Base-by-base conservation (phyloP, 1,140 invertebrate species). In the Globodera rostochiensis region DNA sequence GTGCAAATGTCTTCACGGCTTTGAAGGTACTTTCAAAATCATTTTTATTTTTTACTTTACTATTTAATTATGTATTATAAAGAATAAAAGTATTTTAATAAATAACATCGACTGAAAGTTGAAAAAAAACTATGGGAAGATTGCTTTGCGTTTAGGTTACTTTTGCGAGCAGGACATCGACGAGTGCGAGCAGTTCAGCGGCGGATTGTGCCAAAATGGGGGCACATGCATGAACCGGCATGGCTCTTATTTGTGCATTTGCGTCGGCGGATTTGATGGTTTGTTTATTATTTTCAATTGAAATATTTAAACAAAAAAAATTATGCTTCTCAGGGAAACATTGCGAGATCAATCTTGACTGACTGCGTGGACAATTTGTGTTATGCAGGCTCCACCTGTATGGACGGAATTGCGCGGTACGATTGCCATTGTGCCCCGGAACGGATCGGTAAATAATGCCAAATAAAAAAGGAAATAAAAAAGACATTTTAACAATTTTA, bases 401-500 rank as follows among this genome's bases (percentile, higher is more conserved):
- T 96, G 91, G 96, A 98, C 88, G 96, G 95, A 0, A 95, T 96
- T 84, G 96, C 98, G 88, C 94, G 94, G 78, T 99, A 97, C 91
- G 94, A 94, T 89, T 99, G 97, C 90, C 93, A 94, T 83, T 99
- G 97, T 91, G 95, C 95, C 9, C 93, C 94, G 4, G 96, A 96
- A 66, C 98, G 97, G 91, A 85, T 83, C 25, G 86, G 86, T n/a
- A 74, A n/a, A 76, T 25, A 66, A 81, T 50, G 21, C 46, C 13
- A 53, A 46, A 57, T 46, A 64, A 36, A 7, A n/a, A 57, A n/a
- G n/a, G n/a, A 9, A 45, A 80, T 49, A 74, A 49, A 49, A 15
- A 25, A 21, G 25, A 25, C 25, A 25, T 25, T 25, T 25, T 25
- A 25, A 25, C 25, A 25, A 25, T 25, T 25, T 25, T 64, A n/a